Evolutionary conservation across 2,888 invertebrate genomes (phyloP).

Genomic region (Cynaeus angustus): DNA sequence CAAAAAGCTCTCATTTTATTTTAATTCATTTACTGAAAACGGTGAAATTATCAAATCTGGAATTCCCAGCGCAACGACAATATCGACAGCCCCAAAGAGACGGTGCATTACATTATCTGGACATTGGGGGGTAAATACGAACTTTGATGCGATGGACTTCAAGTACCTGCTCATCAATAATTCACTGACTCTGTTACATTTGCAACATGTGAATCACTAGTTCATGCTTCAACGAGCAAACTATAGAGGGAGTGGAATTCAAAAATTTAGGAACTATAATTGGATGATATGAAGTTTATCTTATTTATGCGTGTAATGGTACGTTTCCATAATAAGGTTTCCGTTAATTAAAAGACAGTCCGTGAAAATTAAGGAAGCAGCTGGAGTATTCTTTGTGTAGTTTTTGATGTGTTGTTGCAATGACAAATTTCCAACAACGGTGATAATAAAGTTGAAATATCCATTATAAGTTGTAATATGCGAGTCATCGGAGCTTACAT

Average conservation of each 20-base stretch:
- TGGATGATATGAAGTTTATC: too few relatives aligned
- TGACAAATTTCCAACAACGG: conserved; percentile 49
- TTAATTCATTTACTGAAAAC: conserved; percentile 42
- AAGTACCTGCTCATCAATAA: conserved; percentile 71
- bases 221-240: conserved; percentile 13
- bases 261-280: neutral
- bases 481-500: conserved; percentile 66
- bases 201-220: conserved; percentile 66
- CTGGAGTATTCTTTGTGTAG: conserved; percentile 30
- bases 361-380: conserved; percentile 35
- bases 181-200: conserved; percentile 69
- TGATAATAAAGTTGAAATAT: conserved; percentile 57
- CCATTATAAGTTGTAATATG: conserved; percentile 61
- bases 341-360: conserved; percentile 28
- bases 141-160: conserved; percentile 62
- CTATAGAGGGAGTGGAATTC: conserved; percentile 32
- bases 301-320: too few relatives aligned
- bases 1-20: conserved; percentile 46
- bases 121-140: conserved; percentile 50
- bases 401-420: conserved; percentile 43
- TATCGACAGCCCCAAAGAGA: conserved; percentile 54
- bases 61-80: conserved; percentile 30
- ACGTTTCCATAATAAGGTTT: too few relatives aligned
- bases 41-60: conserved; percentile 45
- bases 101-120: conserved; percentile 62